These are phyloP conservation scores for Brachylomia viminalis DNA, from an alignment of 2,888 invertebrate species.

Conservation along the genomic window DNA sequence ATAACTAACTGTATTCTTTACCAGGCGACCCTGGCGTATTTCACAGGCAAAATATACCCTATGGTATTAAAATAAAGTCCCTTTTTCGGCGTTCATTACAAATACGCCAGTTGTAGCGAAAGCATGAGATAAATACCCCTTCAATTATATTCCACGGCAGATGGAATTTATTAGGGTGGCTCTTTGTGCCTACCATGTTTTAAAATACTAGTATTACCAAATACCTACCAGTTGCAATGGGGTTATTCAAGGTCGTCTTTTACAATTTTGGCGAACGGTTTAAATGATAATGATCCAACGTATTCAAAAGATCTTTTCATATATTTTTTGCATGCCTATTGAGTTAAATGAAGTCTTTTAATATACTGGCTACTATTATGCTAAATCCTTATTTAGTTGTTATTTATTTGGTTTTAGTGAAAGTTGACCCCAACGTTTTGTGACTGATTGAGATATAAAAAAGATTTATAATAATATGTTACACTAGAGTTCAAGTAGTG, in stretches of 20 bases:
- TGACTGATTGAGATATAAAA: not conserved
- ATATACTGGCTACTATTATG: not conserved
- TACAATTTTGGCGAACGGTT: constrained; percentile 4
- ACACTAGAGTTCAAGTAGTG: not conserved
- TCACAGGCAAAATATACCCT: not conserved
- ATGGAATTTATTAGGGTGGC: not conserved
- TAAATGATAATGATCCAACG: not conserved
- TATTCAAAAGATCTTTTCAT: constrained; percentile 7
- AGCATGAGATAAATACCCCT: constrained; percentile 2
- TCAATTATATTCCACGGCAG: not conserved
- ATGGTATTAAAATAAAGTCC: not conserved
- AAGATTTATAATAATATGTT: not conserved
- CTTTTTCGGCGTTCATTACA: not conserved
- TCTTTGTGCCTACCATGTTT: not conserved
- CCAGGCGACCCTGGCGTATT: too few species aligned
- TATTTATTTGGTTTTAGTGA: not conserved
- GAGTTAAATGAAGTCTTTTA: constrained; percentile 10
- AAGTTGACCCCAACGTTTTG: not conserved
- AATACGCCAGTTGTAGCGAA: not conserved
- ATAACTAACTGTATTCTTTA: not conserved
- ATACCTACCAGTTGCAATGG: not conserved
- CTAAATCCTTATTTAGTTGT: not conserved
- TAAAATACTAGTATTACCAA: constrained; percentile 6
- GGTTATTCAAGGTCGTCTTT: constrained; percentile 16
- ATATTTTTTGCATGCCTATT: not conserved